These are phyloP conservation scores for Arenaria interpres DNA, from an alignment of 2,113 vertebrate genomes.

Conservation along the genomic window DNA sequence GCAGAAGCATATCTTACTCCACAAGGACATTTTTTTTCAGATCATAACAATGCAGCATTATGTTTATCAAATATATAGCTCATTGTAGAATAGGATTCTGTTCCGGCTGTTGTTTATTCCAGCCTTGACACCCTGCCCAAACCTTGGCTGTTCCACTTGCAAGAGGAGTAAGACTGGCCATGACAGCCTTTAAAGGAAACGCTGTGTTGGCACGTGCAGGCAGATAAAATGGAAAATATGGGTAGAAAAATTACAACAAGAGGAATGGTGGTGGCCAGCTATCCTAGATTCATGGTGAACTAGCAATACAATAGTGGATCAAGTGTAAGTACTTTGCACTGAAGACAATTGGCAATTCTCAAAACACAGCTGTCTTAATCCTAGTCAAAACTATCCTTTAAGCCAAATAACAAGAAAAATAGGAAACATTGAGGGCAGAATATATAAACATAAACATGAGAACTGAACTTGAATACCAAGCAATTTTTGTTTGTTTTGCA, in stretches of 20 bases:
- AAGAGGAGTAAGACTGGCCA: not conserved
- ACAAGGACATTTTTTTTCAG: not conserved
- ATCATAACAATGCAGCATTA: not conserved
- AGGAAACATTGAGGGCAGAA: constrained; percentile 22
- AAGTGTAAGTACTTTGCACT: not conserved
- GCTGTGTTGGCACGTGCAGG: not conserved
- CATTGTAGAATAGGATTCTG: not conserved
- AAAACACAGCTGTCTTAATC: constrained; percentile 61
- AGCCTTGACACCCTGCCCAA: rapidly evolving
- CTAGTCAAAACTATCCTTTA: not conserved
- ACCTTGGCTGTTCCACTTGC: not conserved
- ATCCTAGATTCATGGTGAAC: not conserved
- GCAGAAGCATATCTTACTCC: not conserved
- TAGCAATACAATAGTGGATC: not conserved
- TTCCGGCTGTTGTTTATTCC: not conserved
- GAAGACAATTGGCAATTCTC: not conserved
- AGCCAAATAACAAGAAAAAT: constrained; percentile 44
- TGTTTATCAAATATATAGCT: not conserved
- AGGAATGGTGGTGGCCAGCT: not conserved
- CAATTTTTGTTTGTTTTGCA: not conserved
- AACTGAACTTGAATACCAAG: constrained; percentile 6
- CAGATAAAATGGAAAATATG: not conserved
- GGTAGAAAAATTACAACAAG: not conserved
- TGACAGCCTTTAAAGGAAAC: not conserved
- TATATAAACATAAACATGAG: constrained; percentile 37